phyloP scores from a whole-genome alignment of 1,140 invertebrate species.

The Drosophila carrolli region DNA sequence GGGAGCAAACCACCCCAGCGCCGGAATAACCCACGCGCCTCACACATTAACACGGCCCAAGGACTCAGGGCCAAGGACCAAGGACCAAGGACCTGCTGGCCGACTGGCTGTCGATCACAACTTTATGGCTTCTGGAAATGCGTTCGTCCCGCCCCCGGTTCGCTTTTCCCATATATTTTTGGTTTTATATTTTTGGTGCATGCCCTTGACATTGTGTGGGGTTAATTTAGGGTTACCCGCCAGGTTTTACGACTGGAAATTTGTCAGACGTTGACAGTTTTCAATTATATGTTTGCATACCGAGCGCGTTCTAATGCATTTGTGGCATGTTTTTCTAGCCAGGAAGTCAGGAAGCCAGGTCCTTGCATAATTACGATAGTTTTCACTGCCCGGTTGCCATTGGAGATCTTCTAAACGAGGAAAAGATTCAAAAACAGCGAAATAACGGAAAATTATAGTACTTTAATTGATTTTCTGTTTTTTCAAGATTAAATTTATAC shows the following conservation, averaged over 20 bases:
- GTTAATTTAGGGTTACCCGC: conserved; percentile 60
- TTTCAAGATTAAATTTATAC: too few species aligned
- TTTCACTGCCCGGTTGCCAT: conserved; percentile 13
- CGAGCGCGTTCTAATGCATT: conserved; percentile 39
- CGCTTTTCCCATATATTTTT: background rate
- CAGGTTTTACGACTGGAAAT: conserved; percentile 61
- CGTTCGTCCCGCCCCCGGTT: background rate
- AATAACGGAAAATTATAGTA: background rate
- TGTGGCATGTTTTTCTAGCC: conserved; percentile 31
- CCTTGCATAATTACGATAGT: conserved; percentile 31
- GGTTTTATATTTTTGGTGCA: too few species aligned
- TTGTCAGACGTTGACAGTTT: conserved; percentile 71
- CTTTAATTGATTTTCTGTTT: background rate
- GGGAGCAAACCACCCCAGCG: conserved; percentile 10
- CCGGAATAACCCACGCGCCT: conserved; percentile 57
- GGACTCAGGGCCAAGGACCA: background rate
- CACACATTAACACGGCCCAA: conserved; percentile 65
- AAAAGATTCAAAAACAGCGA: background rate
- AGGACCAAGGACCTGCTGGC: conserved; percentile 31
- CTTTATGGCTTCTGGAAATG: conserved; percentile 63
- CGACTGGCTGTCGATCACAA: conserved; percentile 58
- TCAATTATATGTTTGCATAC: conserved; percentile 65
- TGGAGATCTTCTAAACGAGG: background rate
- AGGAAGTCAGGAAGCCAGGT: conserved; percentile 20
- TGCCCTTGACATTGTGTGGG: conserved; percentile 5